These are phyloP conservation scores for Tyto alba DNA, from an alignment of 2,113 vertebrate species.

Conservation along the genomic window DNA sequence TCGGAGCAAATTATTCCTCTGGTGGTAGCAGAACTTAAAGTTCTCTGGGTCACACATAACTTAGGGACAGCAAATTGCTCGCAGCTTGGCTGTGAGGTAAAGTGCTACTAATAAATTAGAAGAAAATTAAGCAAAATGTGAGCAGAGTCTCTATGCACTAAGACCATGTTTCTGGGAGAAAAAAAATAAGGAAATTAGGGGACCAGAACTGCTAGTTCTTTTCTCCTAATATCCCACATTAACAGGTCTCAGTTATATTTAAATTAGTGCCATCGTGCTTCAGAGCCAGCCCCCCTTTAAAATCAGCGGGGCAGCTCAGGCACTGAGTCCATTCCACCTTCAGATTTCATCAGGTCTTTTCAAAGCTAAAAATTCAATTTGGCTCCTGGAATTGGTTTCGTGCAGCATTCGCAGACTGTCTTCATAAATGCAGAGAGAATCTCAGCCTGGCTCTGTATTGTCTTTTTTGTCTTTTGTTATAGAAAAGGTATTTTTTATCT, in stretches of 20 bases:
- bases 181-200: background rate
- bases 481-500: background rate
- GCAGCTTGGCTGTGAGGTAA: background rate
- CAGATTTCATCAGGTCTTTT: background rate
- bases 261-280: background rate
- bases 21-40: background rate
- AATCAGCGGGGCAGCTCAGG: background rate
- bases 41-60: background rate
- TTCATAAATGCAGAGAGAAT: background rate
- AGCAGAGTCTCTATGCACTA: background rate
- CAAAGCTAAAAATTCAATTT: background rate
- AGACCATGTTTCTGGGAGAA: background rate
- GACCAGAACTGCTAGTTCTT: background rate
- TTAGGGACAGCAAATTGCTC: background rate
- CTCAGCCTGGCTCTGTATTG: background rate
- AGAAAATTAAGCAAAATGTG: background rate
- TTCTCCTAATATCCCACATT: background rate
- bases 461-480: background rate
- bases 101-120: background rate
- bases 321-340: background rate
- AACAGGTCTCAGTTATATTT: background rate
- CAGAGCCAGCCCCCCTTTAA: background rate
- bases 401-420: background rate
- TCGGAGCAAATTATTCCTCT: background rate
- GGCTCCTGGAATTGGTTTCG: background rate